phyloP scores from a whole-genome alignment of 2,888 invertebrate genomes.

The Thecophora atra region DNA sequence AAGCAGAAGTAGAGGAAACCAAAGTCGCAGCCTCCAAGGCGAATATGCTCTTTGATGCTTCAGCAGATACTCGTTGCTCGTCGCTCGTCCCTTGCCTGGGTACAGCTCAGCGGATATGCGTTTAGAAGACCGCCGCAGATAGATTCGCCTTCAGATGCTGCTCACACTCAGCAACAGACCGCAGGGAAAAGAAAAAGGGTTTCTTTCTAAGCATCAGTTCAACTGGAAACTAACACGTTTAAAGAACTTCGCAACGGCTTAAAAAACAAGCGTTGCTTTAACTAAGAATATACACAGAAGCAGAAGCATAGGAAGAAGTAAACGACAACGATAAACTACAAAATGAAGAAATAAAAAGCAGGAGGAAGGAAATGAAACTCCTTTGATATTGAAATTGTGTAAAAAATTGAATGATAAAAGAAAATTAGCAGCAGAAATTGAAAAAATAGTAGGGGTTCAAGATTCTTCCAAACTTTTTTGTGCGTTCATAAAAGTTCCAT shows the following conservation, averaged over 20 bases:
- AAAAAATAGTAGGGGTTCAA: too few relatives aligned
- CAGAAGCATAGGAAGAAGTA: background rate
- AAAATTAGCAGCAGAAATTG: too few relatives aligned
- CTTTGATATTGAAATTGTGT: background rate
- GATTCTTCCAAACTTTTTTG: too few relatives aligned
- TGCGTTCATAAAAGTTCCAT: too few relatives aligned
- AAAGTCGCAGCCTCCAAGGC: background rate
- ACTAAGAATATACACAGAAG: background rate
- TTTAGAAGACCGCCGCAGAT: background rate
- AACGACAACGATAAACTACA: background rate
- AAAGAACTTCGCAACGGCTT: constrained; percentile 3
- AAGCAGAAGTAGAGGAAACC: background rate
- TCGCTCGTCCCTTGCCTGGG: too few relatives aligned
- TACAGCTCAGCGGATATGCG: too few relatives aligned
- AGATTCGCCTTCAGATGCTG: too few relatives aligned
- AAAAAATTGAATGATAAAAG: too few relatives aligned
- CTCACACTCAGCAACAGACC: constrained; percentile 9
- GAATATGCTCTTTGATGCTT: background rate
- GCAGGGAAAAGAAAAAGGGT: background rate
- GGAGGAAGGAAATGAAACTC: background rate
- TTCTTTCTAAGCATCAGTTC: constrained; percentile 24
- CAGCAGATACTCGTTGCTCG: too few relatives aligned
- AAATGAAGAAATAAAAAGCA: background rate
- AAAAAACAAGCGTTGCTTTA: background rate
- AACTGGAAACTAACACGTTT: constrained; percentile 22